Evolutionary conservation across 2,888 invertebrate species (phyloP).

Genomic region (Ichneumon xanthorius): DNA sequence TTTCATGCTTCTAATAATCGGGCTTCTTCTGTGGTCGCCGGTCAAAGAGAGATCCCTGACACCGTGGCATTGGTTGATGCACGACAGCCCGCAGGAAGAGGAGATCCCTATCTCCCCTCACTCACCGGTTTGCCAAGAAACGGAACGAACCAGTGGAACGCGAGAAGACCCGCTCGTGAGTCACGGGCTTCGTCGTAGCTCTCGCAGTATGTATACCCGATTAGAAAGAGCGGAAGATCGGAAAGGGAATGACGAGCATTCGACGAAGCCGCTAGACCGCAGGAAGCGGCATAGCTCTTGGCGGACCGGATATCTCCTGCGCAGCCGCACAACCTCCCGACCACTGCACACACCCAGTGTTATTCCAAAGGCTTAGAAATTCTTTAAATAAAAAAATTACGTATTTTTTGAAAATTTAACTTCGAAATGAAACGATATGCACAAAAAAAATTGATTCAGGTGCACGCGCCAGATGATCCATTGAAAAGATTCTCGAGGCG

Average conservation of each 20-base stretch:
- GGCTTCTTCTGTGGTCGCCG: constrained; percentile 44
- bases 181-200: constrained; percentile 35
- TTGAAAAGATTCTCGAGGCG: constrained; percentile 19
- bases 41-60: constrained; percentile 22
- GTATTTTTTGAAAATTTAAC: background rate
- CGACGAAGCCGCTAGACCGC: constrained; percentile 77
- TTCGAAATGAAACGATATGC: constrained; percentile 30
- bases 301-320: constrained; percentile 72
- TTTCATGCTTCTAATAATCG: constrained; percentile 28
- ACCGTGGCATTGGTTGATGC: constrained; percentile 23
- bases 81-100: constrained; percentile 23
- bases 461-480: constrained; percentile 22
- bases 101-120: constrained; percentile 47
- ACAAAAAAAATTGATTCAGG: constrained; percentile 5
- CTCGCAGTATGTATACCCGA: constrained; percentile 28
- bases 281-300: constrained; percentile 72
- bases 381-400: constrained; percentile 7
- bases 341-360: constrained; percentile 21
- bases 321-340: constrained; percentile 59
- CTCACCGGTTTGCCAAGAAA: constrained; percentile 34
- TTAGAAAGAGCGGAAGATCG: constrained; percentile 41
- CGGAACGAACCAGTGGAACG: constrained; percentile 21
- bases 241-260: constrained; percentile 30
- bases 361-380: constrained; percentile 56
- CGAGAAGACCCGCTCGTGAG: constrained; percentile 48